phyloP scores from a whole-genome alignment of 2,888 invertebrate genomes.

The Metallyticus violacea region DNA sequence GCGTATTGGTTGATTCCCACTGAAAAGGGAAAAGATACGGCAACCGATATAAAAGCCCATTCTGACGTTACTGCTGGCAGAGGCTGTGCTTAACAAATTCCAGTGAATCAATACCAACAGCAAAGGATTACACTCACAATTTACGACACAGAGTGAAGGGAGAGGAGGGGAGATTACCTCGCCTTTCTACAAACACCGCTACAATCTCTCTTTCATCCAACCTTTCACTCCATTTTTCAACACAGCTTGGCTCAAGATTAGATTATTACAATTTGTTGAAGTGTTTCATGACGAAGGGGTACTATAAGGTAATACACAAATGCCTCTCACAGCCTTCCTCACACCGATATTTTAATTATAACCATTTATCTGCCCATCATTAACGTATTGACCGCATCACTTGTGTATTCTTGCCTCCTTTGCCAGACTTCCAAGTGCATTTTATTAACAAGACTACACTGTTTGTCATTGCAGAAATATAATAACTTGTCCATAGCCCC shows the following conservation, averaged over 20 bases:
- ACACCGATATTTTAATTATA: too few relatives aligned
- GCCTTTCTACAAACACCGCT: neutral
- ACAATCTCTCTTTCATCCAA: neutral
- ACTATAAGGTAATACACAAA: neutral
- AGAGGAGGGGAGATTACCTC: neutral
- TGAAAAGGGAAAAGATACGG: too few relatives aligned
- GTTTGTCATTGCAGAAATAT: too few relatives aligned
- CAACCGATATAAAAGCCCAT: neutral
- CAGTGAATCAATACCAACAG: neutral
- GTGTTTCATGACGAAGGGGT: neutral
- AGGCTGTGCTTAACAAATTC: neutral
- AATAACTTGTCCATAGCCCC: too few relatives aligned
- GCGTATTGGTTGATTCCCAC: neutral
- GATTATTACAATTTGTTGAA: neutral
- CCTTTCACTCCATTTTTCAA: neutral
- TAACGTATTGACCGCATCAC: too few relatives aligned
- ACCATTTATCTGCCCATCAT: too few relatives aligned
- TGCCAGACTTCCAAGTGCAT: too few relatives aligned
- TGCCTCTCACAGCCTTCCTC: neutral
- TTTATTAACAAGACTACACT: too few relatives aligned
- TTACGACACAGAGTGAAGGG: neutral
- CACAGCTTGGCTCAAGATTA: neutral
- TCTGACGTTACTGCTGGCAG: neutral
- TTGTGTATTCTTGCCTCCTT: too few relatives aligned
- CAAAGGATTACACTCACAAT: neutral